These are phyloP conservation scores for Drosophila malerkotliana DNA, from an alignment of 1,140 invertebrate genomes.

Conservation along the genomic window DNA sequence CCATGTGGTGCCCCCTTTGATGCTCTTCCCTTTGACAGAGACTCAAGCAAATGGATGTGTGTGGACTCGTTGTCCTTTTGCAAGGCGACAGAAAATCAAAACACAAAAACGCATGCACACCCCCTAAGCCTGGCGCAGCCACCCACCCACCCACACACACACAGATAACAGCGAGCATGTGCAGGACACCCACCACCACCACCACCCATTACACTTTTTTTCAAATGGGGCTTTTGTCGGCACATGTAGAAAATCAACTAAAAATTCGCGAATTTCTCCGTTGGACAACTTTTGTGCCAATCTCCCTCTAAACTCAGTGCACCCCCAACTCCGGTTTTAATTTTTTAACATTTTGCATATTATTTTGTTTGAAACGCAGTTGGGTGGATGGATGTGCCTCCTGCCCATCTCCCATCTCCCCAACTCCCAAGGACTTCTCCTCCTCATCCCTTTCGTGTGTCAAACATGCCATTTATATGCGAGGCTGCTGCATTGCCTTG, in stretches of 20 bases:
- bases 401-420: not conserved
- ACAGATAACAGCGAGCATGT: constrained; percentile 54
- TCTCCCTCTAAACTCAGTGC: constrained; percentile 30
- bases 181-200: constrained; percentile 20
- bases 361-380: constrained; percentile 77
- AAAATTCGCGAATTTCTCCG: constrained; percentile 77
- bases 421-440: not conserved
- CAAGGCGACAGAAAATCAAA: constrained; percentile 78
- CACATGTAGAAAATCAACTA: constrained; percentile 73
- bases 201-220: not conserved
- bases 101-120: constrained; percentile 72
- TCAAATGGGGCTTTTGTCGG: constrained; percentile 9
- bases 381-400: constrained; percentile 2
- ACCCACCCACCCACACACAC: not conserved
- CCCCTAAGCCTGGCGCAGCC: constrained; percentile 17
- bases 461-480: constrained; percentile 81
- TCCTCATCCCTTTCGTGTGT: constrained; percentile 54
- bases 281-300: constrained; percentile 59
- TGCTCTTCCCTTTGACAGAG: constrained; percentile 8
- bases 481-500: constrained; percentile 67
- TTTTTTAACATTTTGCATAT: constrained; percentile 82
- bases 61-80: constrained; percentile 67
- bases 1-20: not conserved
- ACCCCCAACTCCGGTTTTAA: constrained; percentile 54
- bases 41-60: constrained; percentile 52